Base-by-base conservation (phyloP, 2,888 invertebrate species). In the Platerodrilus igneus region DNA sequence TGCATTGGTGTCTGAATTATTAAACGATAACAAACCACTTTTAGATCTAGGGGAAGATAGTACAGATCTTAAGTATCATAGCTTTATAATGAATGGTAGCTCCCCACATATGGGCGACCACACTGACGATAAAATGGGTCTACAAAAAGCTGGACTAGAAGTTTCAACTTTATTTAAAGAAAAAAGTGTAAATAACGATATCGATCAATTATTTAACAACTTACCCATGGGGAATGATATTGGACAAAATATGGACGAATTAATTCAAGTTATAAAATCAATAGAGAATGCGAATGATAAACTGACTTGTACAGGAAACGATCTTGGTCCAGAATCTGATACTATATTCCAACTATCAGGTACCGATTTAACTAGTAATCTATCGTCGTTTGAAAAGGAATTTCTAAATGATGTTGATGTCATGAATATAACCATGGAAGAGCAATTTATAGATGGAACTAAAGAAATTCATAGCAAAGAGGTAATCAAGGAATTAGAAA, bases 201-300 rank as follows among this genome's bases (percentile, higher is more conserved):
- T 81, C 64, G 83, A 83, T 54, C 81, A 79, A 58, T 75, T 83
- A 52, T 70, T 83, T 34, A 78, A 77, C 51, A 78, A 76, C 53
- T 50, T 62, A 42, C 56, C 60, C 14, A 51, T 60, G 26, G 37
- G 37, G 16, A 46, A 47, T 17, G 53, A 56, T 37, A 43, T 50
- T 21, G 43, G 39, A 11, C 76, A 75, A 46, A 73, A 74, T 58
- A 75, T 74, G 2, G 77, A 77, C 15, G 86, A 83, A 50, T 70
- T 88, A 34, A 72, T 87, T 51, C 83, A 84, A 63, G 86, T 81
- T 2, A 80, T 88, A 28, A 85, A 85, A 65, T 83, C 81, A 4
- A 77, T 87, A 51, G 86, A 85, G 53, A 72, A 69, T 13, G 74
- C 72, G 45, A 61, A 69, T 37, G 77, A 76, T 53, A 49, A 55